Percentiles rank a stretch among this genome's conserved stretches.
Evolutionary conservation across 1,140 invertebrate genomes (phyloP).

Genomic region (Camponotus pennsylvanicus): DNA sequence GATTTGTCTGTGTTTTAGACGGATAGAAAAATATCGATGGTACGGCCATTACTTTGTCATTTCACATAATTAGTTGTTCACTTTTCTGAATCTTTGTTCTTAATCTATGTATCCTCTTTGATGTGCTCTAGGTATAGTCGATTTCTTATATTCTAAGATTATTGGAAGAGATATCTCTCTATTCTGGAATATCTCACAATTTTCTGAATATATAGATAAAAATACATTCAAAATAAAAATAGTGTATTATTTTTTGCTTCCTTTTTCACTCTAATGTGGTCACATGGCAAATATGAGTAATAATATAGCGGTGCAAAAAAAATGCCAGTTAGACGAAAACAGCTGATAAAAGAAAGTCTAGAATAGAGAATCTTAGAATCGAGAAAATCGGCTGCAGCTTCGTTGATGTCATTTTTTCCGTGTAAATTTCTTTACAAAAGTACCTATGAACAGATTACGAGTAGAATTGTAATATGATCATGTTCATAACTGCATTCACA

Average conservation of each 20-base stretch:
- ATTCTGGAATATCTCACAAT: neutral
- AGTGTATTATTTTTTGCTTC: no score
- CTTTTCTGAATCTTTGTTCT: constrained; percentile 45
- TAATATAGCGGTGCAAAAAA: neutral
- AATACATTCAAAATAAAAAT: neutral
- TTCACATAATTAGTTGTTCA: constrained; percentile 48
- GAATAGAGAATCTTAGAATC: constrained; percentile 10
- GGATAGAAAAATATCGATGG: constrained; percentile 45
- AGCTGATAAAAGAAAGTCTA: neutral
- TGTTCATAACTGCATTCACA: constrained; percentile 32
- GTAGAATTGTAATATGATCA: constrained; percentile 47
- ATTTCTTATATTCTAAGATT: neutral
- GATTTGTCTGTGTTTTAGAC: constrained; percentile 64
- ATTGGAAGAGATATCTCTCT: neutral
- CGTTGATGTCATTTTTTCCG: constrained; percentile 64
- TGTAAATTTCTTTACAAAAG: constrained; percentile 67
- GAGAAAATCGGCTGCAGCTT: constrained; percentile 51
- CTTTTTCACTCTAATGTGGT: no score
- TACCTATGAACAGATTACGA: constrained; percentile 31
- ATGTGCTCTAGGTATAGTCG: constrained; percentile 64
- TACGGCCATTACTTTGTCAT: constrained; percentile 57
- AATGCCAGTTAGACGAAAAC: neutral
- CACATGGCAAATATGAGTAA: neutral
- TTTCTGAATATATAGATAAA: neutral
- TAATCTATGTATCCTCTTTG: constrained; percentile 61